Evolutionary conservation across 1,140 invertebrate species (phyloP).

Genomic region (Bilobella aurantiaca): DNA sequence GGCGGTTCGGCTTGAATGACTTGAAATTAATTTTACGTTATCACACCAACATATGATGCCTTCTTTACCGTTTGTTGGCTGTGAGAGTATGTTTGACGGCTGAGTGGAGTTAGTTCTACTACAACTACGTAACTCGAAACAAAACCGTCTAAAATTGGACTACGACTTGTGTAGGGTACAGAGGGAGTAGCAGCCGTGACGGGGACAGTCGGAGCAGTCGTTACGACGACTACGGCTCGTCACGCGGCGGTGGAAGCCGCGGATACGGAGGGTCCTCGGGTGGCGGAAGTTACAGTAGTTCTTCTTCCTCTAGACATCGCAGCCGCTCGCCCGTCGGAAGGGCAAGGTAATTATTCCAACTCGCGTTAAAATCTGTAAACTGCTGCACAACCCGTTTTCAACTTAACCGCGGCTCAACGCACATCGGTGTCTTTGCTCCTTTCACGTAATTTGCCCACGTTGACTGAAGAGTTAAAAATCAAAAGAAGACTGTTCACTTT

Average conservation of each 20-base stretch:
- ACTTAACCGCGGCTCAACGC: background rate
- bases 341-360: conserved; percentile 39
- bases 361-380: conserved; percentile 33
- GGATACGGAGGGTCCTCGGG: conserved; percentile 38
- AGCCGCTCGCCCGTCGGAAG: conserved; percentile 47
- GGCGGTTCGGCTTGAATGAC: too few relatives aligned
- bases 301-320: conserved; percentile 40
- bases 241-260: conserved; percentile 23
- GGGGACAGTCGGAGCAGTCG: conserved; percentile 29
- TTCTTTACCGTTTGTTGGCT: too few relatives aligned
- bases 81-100: too few relatives aligned
- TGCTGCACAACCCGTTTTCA: background rate
- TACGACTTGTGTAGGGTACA: conserved; percentile 18
- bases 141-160: background rate
- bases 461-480: too few relatives aligned
- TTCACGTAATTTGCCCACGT: too few relatives aligned
- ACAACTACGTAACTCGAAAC: background rate
- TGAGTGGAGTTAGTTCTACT: too few relatives aligned
- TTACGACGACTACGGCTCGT: conserved; percentile 32
- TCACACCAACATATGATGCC: too few relatives aligned
- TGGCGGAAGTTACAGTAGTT: conserved; percentile 12
- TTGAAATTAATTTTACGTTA: too few relatives aligned
- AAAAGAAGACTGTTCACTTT: too few relatives aligned
- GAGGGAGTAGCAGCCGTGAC: conserved; percentile 30
- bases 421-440: too few relatives aligned